These are phyloP conservation scores for Saccopteryx leptura DNA, from an alignment of 2,113 vertebrate genomes.

Conservation along the genomic window DNA sequence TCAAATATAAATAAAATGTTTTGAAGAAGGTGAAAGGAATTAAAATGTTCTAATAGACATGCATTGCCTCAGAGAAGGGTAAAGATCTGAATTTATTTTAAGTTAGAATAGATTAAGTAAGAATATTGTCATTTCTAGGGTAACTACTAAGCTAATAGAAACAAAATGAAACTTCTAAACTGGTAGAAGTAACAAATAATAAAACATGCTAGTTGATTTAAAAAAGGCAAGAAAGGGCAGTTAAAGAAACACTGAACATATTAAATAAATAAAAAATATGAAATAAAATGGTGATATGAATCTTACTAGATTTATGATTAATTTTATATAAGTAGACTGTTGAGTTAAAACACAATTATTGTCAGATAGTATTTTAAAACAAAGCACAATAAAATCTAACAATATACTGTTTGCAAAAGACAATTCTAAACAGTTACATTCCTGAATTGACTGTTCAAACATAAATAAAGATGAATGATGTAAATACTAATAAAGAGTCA, in stretches of 20 bases:
- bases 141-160: background rate
- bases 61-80: background rate
- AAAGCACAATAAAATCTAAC: conserved; percentile 19
- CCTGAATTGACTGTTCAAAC: background rate
- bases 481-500: background rate
- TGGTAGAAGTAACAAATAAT: background rate
- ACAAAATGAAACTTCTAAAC: background rate
- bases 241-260: background rate
- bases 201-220: background rate
- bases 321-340: conserved; percentile 23
- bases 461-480: background rate
- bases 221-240: background rate
- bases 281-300: conserved; percentile 9
- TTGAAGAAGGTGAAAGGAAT: background rate
- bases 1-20: background rate
- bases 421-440: background rate
- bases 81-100: conserved; percentile 4
- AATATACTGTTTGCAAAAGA: background rate
- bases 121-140: background rate
- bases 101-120: background rate
- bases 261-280: conserved; percentile 14
- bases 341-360: background rate
- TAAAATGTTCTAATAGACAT: background rate
- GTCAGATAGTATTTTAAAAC: background rate
- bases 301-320: background rate